Evolutionary conservation across 2,113 vertebrate species (phyloP).

Genomic region (Sardina pilchardus): DNA sequence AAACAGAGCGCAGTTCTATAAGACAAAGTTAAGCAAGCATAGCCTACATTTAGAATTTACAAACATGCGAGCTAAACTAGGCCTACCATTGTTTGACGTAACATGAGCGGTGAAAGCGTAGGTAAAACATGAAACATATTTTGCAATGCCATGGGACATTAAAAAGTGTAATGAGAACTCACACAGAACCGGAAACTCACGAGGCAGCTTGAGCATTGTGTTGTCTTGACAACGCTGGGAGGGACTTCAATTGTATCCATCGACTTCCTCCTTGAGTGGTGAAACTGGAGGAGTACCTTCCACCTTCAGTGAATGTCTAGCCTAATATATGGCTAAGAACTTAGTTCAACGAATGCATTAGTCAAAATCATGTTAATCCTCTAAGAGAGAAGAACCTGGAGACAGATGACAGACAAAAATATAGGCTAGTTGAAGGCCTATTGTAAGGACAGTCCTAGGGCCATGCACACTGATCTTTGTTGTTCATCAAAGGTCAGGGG

Average conservation of each 20-base stretch:
- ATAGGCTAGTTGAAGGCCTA: too few relatives aligned
- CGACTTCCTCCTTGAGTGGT: neutral
- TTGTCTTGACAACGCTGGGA: conserved; percentile 2
- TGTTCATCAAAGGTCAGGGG: too few relatives aligned
- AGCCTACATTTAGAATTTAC: neutral
- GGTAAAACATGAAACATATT: neutral
- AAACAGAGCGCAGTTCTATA: neutral
- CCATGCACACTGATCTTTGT: too few relatives aligned
- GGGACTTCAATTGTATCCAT: neutral
- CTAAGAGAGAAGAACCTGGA: too few relatives aligned
- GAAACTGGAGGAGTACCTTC: neutral
- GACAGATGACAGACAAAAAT: too few relatives aligned
- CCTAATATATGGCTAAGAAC: too few relatives aligned
- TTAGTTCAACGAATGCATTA: too few relatives aligned
- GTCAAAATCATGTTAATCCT: too few relatives aligned
- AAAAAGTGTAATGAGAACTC: neutral
- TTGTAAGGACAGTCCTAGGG: too few relatives aligned
- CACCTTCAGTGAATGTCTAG: neutral
- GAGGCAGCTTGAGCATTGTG: neutral
- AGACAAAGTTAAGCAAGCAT: neutral
- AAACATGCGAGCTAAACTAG: neutral
- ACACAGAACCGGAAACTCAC: neutral
- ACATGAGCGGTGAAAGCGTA: neutral
- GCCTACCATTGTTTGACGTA: neutral
- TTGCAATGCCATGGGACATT: neutral